Percentiles rank a stretch among this genome's conserved stretches.
Conservation (phyloP, 2,888 invertebrate genomes). For the Calliopum simillimum region DNA sequence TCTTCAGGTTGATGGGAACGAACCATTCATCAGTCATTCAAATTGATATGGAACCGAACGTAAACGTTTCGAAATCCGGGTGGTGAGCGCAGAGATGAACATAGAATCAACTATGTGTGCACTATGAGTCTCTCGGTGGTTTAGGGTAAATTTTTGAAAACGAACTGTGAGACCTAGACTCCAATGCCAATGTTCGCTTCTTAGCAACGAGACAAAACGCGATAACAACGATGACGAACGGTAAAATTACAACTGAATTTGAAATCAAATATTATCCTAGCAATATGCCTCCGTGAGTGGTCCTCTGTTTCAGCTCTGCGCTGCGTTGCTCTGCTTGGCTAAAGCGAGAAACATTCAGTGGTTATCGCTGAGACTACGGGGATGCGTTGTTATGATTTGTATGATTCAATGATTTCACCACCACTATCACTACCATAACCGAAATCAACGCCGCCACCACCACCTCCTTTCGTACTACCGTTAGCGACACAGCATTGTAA, state of each 20-base stretch:
- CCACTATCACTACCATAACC: slow-evolving; percentile 32
- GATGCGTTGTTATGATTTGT: slow-evolving; percentile 55
- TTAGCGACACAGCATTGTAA: slow-evolving; percentile 32
- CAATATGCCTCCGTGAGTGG: slow-evolving; percentile 63
- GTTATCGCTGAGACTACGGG: slow-evolving; percentile 39
- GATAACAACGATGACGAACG: slow-evolving; percentile 65
- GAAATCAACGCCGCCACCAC: slow-evolving; percentile 12
- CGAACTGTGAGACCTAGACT: neutral
- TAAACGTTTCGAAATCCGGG: too few species aligned
- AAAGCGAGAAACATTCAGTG: neutral
- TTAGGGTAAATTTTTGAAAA: neutral
- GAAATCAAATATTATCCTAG: slow-evolving; percentile 68
- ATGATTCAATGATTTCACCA: slow-evolving; percentile 38
- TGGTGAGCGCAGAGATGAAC: too few species aligned
- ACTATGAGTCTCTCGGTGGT: neutral
- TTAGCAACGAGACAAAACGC: slow-evolving; percentile 59
- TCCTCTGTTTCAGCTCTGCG: slow-evolving; percentile 13
- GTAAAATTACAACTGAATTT: slow-evolving; percentile 69
- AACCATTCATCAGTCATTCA: too few species aligned
- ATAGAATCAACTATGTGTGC: too few species aligned
- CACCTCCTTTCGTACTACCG: slow-evolving; percentile 27
- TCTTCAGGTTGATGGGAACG: too few species aligned
- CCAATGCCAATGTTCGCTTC: slow-evolving; percentile 55
- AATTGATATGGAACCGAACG: too few species aligned
- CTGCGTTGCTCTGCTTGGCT: slow-evolving; percentile 27